A percentile compares a stretch with the other conserved stretches of the same genome.
These are phyloP conservation scores for Chydorus sphaericus DNA, from an alignment of 2,888 invertebrate genomes.

Conservation along the genomic window DNA sequence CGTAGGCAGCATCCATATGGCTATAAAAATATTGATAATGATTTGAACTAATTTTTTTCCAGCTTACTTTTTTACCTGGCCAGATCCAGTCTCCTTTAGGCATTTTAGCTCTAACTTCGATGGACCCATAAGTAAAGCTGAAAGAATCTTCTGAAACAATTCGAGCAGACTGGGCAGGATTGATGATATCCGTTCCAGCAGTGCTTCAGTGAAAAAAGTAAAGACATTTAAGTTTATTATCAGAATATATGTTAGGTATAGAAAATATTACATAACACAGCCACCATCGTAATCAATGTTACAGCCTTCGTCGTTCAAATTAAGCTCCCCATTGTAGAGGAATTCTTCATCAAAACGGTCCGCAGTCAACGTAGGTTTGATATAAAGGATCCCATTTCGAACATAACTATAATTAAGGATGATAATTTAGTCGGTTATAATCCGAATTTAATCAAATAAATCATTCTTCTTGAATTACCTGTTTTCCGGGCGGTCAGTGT, in stretches of 20 bases:
- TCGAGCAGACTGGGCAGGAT: conserved; percentile 26
- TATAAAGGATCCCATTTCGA: conserved; percentile 26
- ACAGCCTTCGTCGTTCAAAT: conserved; percentile 19
- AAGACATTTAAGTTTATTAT: too few relatives aligned
- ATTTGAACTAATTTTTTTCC: neutral
- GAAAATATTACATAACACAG: conserved; percentile 11
- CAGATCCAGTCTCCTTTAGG: conserved; percentile 28
- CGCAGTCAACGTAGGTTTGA: conserved; percentile 24
- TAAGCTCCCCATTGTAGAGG: conserved; percentile 19
- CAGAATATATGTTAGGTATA: neutral
- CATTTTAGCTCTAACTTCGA: conserved; percentile 25
- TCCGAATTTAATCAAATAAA: neutral
- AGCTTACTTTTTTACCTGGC: conserved; percentile 22
- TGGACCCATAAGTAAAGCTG: conserved; percentile 24
- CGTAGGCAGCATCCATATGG: conserved; percentile 28
- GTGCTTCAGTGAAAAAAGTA: too few relatives aligned
- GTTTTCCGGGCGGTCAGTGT: conserved; percentile 20
- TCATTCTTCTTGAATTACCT: conserved; percentile 17
- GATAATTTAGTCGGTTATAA: too few relatives aligned
- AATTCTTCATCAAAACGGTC: conserved; percentile 22
- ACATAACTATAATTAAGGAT: conserved; percentile 23
- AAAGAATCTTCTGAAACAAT: conserved; percentile 22
- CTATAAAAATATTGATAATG: neutral
- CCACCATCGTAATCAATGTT: conserved; percentile 22
- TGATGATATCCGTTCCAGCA: conserved; percentile 20